These are phyloP conservation scores for Zaprionus ornatus DNA, from an alignment of 1,140 invertebrate genomes.

Conservation along the genomic window DNA sequence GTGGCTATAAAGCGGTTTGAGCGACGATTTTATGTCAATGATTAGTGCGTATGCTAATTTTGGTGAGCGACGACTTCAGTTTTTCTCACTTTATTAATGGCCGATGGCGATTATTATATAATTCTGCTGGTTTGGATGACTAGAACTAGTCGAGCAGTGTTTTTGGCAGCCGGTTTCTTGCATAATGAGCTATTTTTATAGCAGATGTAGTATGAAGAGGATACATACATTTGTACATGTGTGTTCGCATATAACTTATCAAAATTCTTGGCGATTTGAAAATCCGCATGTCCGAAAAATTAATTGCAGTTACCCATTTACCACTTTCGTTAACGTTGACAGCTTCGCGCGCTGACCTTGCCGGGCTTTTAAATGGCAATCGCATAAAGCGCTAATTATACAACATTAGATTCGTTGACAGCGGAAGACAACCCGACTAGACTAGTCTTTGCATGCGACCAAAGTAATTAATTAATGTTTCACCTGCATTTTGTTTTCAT, in stretches of 20 bases:
- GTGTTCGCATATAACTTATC: constrained; percentile 22
- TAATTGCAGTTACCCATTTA: constrained; percentile 68
- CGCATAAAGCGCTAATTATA: constrained; percentile 58
- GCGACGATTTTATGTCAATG: constrained; percentile 50
- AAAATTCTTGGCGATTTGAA: constrained; percentile 55
- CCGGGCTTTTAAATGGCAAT: constrained; percentile 50
- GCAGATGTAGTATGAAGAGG: constrained; percentile 3
- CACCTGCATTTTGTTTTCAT: constrained; percentile 60
- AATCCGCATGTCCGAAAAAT: constrained; percentile 42
- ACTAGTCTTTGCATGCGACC: constrained; percentile 16
- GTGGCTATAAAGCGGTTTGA: constrained; percentile 52
- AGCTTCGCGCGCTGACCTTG: constrained; percentile 59
- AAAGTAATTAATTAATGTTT: constrained; percentile 43
- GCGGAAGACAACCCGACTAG: constrained; percentile 32
- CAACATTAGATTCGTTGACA: constrained; percentile 42
- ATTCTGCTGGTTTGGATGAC: constrained; percentile 35
- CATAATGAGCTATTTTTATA: constrained; percentile 73
- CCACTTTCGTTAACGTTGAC: constrained; percentile 70
- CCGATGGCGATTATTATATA: constrained; percentile 68
- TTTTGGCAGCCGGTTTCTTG: constrained; percentile 62
- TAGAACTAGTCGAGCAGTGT: constrained; percentile 57
- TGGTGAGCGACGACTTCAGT: constrained; percentile 38
- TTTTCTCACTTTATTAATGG: constrained; percentile 70
- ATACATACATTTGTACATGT: background rate
- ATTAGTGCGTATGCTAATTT: constrained; percentile 76